These are phyloP conservation scores for Agonopterix heracliana DNA, from an alignment of 2,888 invertebrate genomes.

Conservation along the genomic window DNA sequence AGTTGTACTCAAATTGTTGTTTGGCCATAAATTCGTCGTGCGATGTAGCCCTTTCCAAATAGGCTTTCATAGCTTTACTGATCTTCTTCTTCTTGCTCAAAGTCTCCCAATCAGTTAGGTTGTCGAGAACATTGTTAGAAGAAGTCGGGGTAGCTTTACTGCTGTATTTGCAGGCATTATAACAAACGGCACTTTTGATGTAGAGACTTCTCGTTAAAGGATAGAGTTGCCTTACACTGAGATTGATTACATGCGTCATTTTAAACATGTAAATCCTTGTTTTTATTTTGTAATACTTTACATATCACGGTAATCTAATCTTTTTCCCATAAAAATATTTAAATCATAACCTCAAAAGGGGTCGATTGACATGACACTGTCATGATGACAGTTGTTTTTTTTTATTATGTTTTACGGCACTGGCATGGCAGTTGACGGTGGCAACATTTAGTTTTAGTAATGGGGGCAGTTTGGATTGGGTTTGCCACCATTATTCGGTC, in stretches of 20 bases:
- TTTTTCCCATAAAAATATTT: too few relatives aligned
- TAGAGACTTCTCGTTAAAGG: conserved; percentile 29
- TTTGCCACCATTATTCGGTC: too few relatives aligned
- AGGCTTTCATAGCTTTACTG: conserved; percentile 93
- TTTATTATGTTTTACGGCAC: too few relatives aligned
- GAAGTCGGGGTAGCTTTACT: conserved; percentile 22
- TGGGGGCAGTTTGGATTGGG: too few relatives aligned
- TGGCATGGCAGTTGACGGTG: too few relatives aligned
- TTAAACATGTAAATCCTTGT: conserved; percentile 8
- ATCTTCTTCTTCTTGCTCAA: conserved; percentile 76
- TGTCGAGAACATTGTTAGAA: conserved; percentile 32
- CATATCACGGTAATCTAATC: too few relatives aligned
- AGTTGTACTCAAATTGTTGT: conserved; percentile 87
- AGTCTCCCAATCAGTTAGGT: conserved; percentile 61
- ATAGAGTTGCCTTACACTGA: conserved; percentile 35
- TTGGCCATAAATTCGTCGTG: conserved; percentile 90
- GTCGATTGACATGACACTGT: too few relatives aligned
- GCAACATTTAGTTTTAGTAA: too few relatives aligned
- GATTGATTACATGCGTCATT: conserved; percentile 38
- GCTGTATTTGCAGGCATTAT: conserved; percentile 35
- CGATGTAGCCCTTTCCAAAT: conserved; percentile 86
- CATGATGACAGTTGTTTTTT: too few relatives aligned
- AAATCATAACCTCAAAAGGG: too few relatives aligned
- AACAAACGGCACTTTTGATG: conserved; percentile 24
- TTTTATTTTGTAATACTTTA: too few relatives aligned